Evolutionary conservation across 2,797 vertebrate species (phyloP).

Genomic region (Catostomus latipinnis): DNA sequence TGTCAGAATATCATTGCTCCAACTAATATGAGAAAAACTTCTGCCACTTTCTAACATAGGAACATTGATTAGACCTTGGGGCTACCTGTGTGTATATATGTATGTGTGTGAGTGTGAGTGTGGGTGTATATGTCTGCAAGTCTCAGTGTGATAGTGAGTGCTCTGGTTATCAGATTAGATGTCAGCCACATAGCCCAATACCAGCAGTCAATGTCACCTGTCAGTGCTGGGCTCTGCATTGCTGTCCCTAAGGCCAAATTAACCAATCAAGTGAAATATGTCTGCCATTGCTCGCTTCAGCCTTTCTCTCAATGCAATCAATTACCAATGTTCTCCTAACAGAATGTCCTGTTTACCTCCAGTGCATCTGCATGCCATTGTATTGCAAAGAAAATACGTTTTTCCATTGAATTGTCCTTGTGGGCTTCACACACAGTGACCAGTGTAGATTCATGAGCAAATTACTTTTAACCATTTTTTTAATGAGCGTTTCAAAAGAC

Average conservation of each 20-base stretch:
- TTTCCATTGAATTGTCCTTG: no score
- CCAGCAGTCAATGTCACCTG: constrained; percentile 31
- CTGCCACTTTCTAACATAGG: neutral
- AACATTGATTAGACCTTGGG: no score
- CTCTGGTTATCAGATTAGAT: constrained; percentile 25
- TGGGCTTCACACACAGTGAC: no score
- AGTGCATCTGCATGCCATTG: constrained; percentile 55
- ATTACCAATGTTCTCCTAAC: constrained; percentile 29
- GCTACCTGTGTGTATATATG: no score
- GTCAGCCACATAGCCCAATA: constrained; percentile 17
- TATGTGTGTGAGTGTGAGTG: neutral
- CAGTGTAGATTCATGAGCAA: no score
- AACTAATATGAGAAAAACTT: constrained; percentile 20
- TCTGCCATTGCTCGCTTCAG: constrained; percentile 39
- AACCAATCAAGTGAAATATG: constrained; percentile 41
- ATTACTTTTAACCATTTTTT: no score
- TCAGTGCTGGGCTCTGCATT: constrained; percentile 28
- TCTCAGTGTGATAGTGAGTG: constrained; percentile 1
- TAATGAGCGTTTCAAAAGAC: no score
- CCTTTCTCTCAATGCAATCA: constrained; percentile 47
- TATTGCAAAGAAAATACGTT: constrained; percentile 25
- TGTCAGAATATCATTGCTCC: neutral
- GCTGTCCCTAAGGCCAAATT: constrained; percentile 23
- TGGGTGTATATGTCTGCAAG: neutral
- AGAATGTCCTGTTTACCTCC: constrained; percentile 24